These are phyloP conservation scores for Oscheius myriophilus DNA, from an alignment of 2,888 invertebrate genomes.

Conservation along the genomic window DNA sequence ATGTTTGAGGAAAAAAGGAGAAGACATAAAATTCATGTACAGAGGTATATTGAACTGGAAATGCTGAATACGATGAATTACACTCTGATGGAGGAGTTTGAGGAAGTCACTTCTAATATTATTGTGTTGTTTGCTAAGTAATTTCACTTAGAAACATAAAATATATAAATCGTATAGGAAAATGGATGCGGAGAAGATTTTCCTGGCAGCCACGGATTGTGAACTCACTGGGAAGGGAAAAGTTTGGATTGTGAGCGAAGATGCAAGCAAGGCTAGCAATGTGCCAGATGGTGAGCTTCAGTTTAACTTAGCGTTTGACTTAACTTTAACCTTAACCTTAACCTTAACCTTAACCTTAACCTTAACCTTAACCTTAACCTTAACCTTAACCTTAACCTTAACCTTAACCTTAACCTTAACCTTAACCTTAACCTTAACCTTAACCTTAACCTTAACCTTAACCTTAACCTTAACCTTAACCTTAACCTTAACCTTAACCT, in stretches of 20 bases:
- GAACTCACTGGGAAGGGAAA: conserved; percentile 50
- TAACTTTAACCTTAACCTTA: too few relatives aligned
- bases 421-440: too few relatives aligned
- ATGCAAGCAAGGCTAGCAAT: conserved; percentile 59
- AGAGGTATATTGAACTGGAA: conserved; percentile 61
- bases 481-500: too few relatives aligned
- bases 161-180: conserved; percentile 38
- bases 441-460: too few relatives aligned
- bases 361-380: too few relatives aligned
- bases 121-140: conserved; percentile 64
- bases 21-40: conserved; percentile 52
- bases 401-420: too few relatives aligned
- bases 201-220: conserved; percentile 37
- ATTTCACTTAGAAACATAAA: neutral
- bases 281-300: conserved; percentile 51
- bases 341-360: neutral
- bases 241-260: conserved; percentile 67
- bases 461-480: too few relatives aligned
- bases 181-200: conserved; percentile 55
- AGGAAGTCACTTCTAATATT: conserved; percentile 66
- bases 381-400: neutral
- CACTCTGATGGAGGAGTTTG: conserved; percentile 51
- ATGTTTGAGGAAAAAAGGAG: conserved; percentile 51
- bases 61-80: conserved; percentile 38
- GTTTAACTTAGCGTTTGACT: neutral